Evolutionary conservation across 1,140 invertebrate species (phyloP), one percentile per base, ranked within the genome.

Genomic region (Batillaria attramentaria): DNA sequence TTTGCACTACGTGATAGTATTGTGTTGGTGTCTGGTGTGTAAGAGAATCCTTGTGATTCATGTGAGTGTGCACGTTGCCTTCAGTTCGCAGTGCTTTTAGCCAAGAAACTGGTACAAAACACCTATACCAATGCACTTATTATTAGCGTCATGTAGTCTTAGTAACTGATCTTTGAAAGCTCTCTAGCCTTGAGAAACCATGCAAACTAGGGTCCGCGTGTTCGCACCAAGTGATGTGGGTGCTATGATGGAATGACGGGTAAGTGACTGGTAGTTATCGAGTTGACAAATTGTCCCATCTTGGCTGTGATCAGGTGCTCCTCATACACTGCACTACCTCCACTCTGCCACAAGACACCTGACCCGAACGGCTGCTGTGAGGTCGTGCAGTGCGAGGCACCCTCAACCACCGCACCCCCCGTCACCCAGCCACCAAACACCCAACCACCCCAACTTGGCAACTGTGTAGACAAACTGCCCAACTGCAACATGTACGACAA

Each of bases 401-500:
- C 60, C 50, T 4, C 54, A 57, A 69, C 70, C 79, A 18, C 37
- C 33, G 10, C n/a, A 24, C 50, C 70, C 75, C 13, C 81, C 62
- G 70, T 50, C 31, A 33, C 72, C 41, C 39, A 76, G 37, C n/a
- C 65, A 35, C 8, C 74, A 16, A 20, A 66, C 79, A 57, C 75
- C 66, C 39, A 72, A 39, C n/a, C 65, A 28, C 4, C 70, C 8
- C 28, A 66, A 76, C 35, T 72, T 42, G 39, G 46, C 24, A 16
- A 13, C 0, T 86, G 84, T 75, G 57, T 76, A 0, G 85, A 87
- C 77, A 83, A 81, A 54, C 33, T 82, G 28, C n/a, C 65, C 77
- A 86, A 84, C 82, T 87, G 86, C 79, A 43, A 68, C 20, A 35
- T 65, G 6, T 86, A 84, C 74, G 85, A 78, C 60, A 70, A 37